Percentiles rank a stretch among this genome's conserved stretches.
Evolutionary conservation across 2,797 vertebrate species (phyloP).

Genomic region (Hafferia zeledoni): DNA sequence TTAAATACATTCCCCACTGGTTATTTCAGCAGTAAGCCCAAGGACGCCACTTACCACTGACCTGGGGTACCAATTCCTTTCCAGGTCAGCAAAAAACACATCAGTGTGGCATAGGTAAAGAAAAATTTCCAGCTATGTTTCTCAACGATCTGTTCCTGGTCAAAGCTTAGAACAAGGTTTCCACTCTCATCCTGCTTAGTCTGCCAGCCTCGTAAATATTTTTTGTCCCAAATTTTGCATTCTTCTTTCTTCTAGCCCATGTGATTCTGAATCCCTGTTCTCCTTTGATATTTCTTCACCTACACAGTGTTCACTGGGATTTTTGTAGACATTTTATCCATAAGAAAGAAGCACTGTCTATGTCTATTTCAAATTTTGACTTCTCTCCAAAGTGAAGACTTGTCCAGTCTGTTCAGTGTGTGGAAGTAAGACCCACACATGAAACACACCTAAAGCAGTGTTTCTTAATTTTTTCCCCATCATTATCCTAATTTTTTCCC

Average conservation of each 20-base stretch:
- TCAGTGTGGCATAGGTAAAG: not conserved
- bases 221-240: not conserved
- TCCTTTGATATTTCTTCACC: not conserved
- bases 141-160: not conserved
- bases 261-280: not conserved
- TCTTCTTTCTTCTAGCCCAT: not conserved
- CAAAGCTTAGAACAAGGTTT: not conserved
- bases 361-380: not conserved
- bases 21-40: not conserved
- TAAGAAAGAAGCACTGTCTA: not conserved
- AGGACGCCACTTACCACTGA: not conserved
- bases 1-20: not conserved
- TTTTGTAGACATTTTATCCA: not conserved
- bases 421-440: rapidly evolving
- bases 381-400: not conserved
- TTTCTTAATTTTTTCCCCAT: not conserved
- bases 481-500: not conserved
- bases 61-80: not conserved
- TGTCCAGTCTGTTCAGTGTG: not conserved
- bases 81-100: not conserved
- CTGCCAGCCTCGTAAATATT: not conserved
- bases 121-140: not conserved
- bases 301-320: not conserved
- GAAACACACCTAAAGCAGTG: not conserved
- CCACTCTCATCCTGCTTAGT: not conserved